Evolutionary conservation across 2,113 vertebrate species (phyloP).

Genomic region (Oophaga pumilio): DNA sequence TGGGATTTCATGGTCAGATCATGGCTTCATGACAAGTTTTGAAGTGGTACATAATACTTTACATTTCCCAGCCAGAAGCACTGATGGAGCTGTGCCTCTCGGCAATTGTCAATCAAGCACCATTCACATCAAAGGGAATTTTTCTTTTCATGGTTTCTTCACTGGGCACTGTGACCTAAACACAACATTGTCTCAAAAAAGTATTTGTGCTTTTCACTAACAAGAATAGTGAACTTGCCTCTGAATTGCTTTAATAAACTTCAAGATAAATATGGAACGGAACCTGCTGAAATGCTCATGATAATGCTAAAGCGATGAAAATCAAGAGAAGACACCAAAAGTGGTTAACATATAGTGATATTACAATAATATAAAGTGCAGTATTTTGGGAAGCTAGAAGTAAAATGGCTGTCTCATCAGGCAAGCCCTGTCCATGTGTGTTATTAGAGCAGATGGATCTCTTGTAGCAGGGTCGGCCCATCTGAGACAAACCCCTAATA

Average conservation of each 20-base stretch:
- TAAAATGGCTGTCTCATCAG: too few species aligned
- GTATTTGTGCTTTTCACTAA: background rate
- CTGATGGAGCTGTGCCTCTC: slow-evolving; percentile 2
- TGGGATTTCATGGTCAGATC: slow-evolving; percentile 4
- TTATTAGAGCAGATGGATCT: too few species aligned
- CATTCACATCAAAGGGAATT: slow-evolving; percentile 1
- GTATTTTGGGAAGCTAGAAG: too few species aligned
- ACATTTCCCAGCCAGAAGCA: slow-evolving; percentile 26
- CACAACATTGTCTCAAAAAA: background rate
- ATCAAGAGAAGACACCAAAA: background rate
- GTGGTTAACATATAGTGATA: background rate
- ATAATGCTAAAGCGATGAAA: background rate
- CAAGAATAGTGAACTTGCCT: background rate
- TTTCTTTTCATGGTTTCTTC: background rate
- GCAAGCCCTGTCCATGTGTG: too few species aligned
- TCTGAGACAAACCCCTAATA: too few species aligned
- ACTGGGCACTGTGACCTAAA: slow-evolving; percentile 4
- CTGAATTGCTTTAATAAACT: too few species aligned
- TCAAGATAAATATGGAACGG: too few species aligned
- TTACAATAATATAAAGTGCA: too few species aligned
- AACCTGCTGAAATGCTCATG: background rate
- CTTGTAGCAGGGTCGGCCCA: too few species aligned
- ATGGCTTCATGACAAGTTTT: slow-evolving; percentile 25
- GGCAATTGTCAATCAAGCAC: background rate
- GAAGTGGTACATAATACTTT: slow-evolving; percentile 13